Evolutionary conservation across 2,797 vertebrate species (phyloP).

Genomic region (Pseudochirops corinnae): DNA sequence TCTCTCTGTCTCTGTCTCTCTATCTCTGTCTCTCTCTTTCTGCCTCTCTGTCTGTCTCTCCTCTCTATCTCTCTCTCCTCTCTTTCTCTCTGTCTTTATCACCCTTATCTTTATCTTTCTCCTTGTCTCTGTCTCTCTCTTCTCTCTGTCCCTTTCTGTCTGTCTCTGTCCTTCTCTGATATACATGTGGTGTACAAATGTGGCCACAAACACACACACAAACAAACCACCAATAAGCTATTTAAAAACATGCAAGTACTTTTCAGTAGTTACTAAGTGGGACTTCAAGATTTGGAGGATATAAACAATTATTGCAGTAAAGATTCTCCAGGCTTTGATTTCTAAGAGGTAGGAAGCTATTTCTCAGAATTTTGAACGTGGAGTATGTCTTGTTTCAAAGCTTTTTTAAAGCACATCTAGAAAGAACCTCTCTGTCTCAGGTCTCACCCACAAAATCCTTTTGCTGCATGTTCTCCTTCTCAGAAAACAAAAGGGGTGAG

Average conservation of each 20-base stretch:
- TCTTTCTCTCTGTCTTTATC: too few species aligned
- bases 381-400: slow-evolving; percentile 12
- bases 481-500: background rate
- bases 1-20: too few species aligned
- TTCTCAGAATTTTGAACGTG: slow-evolving; percentile 52
- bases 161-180: background rate
- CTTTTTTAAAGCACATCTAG: slow-evolving; percentile 29
- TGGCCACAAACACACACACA: too few species aligned
- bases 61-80: background rate
- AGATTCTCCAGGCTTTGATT: background rate
- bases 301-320: background rate
- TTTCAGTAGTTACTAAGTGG: slow-evolving; percentile 25
- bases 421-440: slow-evolving; percentile 17
- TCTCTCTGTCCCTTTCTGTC: background rate
- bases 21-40: too few species aligned
- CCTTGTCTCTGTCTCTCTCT: too few species aligned
- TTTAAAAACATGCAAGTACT: slow-evolving; percentile 19
- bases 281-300: background rate
- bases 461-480: slow-evolving; percentile 4
- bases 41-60: too few species aligned
- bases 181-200: background rate
- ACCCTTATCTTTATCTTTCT: too few species aligned
- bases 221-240: background rate
- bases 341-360: slow-evolving; percentile 4
- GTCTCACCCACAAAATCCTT: slow-evolving; percentile 26